Conservation (phyloP, 2,888 invertebrate species). For the Acanthoscelides obtectus region DNA sequence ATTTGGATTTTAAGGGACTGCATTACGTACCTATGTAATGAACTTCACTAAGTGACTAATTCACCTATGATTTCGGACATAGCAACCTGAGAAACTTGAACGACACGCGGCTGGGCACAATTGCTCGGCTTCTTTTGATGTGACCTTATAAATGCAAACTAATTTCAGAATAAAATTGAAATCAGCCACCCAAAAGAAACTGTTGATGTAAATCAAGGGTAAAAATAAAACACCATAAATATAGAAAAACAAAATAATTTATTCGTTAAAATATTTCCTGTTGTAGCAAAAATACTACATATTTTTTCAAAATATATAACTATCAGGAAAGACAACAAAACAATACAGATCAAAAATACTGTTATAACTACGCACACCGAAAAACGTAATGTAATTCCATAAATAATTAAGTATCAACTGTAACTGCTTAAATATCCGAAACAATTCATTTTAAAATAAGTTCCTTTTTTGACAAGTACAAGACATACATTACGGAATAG, state of each 20-base stretch:
- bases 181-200: too few relatives aligned
- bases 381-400: not conserved
- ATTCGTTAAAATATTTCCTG: not conserved
- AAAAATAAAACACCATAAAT: not conserved
- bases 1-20: too few relatives aligned
- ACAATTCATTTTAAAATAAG: not conserved
- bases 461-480: not conserved
- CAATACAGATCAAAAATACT: not conserved
- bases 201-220: too few relatives aligned
- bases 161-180: too few relatives aligned
- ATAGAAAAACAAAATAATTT: not conserved
- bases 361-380: not conserved
- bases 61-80: too few relatives aligned
- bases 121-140: too few relatives aligned
- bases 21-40: too few relatives aligned
- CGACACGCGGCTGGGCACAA: too few relatives aligned
- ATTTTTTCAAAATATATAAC: not conserved
- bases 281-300: not conserved
- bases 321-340: not conserved
- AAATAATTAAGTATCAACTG: not conserved
- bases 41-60: too few relatives aligned
- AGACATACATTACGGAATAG: not conserved
- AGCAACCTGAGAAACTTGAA: too few relatives aligned
- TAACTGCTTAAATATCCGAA: not conserved
- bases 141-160: too few relatives aligned